Conservation (phyloP, 1,140 invertebrate species). For the Goniozus legneri region DNA sequence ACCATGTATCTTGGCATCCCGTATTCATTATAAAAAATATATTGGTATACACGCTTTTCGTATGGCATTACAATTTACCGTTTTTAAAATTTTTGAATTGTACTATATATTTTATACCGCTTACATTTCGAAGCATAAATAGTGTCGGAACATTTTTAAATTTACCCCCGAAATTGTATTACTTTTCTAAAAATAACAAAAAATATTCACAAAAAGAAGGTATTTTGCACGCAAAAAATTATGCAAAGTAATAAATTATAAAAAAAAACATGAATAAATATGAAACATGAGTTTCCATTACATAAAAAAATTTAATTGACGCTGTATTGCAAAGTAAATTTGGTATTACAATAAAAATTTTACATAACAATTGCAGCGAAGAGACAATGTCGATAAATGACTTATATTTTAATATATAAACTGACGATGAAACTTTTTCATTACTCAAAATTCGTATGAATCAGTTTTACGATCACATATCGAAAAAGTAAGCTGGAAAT, state of each 20-base stretch:
- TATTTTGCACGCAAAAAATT: background rate
- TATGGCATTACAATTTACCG: constrained; percentile 46
- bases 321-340: too few species aligned
- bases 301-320: too few species aligned
- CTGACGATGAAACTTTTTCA: too few species aligned
- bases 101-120: constrained; percentile 36
- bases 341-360: too few species aligned
- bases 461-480: too few species aligned
- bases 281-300: background rate
- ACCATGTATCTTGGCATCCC: constrained; percentile 40
- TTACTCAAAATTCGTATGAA: too few species aligned
- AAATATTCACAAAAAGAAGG: background rate
- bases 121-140: constrained; percentile 23
- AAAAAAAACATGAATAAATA: background rate
- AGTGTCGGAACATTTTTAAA: constrained; percentile 22
- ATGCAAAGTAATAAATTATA: background rate
- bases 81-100: constrained; percentile 38
- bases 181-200: background rate
- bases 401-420: too few species aligned
- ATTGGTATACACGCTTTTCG: constrained; percentile 48
- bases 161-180: background rate
- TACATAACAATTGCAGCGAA: too few species aligned
- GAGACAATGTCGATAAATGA: too few species aligned
- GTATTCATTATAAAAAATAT: constrained; percentile 54
- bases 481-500: too few species aligned